Evolutionary conservation across 2,113 vertebrate genomes (phyloP).

Genomic region (Pelmatolapia mariae): DNA sequence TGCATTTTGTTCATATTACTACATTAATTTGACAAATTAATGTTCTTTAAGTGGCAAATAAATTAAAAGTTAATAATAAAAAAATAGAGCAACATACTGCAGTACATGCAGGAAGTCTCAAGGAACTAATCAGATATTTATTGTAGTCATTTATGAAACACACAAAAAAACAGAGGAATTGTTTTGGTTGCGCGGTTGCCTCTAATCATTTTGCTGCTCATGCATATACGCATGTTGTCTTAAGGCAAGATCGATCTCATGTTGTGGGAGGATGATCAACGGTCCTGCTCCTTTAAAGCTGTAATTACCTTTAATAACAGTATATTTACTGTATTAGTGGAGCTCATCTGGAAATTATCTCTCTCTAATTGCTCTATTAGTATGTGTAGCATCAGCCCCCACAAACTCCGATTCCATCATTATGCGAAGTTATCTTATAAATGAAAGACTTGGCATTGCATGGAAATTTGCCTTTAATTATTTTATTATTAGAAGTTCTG

Average conservation of each 20-base stretch:
- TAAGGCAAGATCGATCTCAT: neutral
- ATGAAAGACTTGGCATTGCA: slow-evolving; percentile 35
- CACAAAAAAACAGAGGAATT: neutral
- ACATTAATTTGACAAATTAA: neutral
- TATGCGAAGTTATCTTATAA: slow-evolving; percentile 51
- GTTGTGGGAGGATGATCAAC: neutral
- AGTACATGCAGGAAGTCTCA: neutral
- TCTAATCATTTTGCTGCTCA: neutral
- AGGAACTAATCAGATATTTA: neutral
- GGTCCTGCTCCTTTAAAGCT: slow-evolving; percentile 5
- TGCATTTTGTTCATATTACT: neutral
- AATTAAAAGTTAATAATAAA: neutral
- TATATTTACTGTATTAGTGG: slow-evolving; percentile 60
- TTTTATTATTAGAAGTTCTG: slow-evolving; percentile 35
- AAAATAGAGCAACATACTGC: neutral
- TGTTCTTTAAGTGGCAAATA: neutral
- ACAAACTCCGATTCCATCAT: slow-evolving; percentile 40
- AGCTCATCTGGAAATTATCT: slow-evolving; percentile 59
- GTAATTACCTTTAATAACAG: slow-evolving; percentile 68
- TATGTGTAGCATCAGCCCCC: slow-evolving; percentile 49
- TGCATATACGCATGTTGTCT: neutral
- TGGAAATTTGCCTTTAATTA: slow-evolving; percentile 46
- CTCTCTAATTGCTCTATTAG: slow-evolving; percentile 64
- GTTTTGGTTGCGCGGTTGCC: neutral
- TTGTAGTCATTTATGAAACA: neutral